Base-by-base conservation (phyloP, 2,797 vertebrate genomes). In the Gallirallus australis region DNA sequence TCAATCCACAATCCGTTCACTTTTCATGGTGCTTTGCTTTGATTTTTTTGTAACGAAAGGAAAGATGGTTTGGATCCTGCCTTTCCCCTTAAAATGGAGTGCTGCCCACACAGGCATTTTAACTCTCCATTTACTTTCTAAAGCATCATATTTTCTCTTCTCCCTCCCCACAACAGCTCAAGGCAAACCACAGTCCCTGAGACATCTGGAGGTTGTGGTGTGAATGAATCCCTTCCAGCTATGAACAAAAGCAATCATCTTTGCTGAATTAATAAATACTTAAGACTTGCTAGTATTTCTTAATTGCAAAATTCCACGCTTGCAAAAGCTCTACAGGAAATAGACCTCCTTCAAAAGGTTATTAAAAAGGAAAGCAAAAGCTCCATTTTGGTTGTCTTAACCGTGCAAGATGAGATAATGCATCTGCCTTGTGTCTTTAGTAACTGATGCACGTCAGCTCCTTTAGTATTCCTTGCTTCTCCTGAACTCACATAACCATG, bases 211-310 rank as follows among this genome's bases (percentile, higher is more conserved):
- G 28, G 23, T 14, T 86, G 90, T 82, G 81, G 66, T 77, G 16
- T 86, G 52, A 85, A 52, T 15, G 8, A 47, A 81, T 69, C 86
- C 66, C 42, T 82, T 93, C 88, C 81, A 94, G 66, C 59, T 69
- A 77, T 0, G 17, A 96, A 82, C 40, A 82, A 91, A 84, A 85
- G 64, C 53, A 66, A 85, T 68, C 68, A 64, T 66, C 83, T 87
- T 68, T 93, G 54, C 68, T 61, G 68, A 92, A 94, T 71, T 92
- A 71, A 85, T 82, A 93, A 88, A 92, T 66, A 78, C 78, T 93
- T 85, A 40, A 64, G 68, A 81, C 60, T 61, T 81, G 28, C 82
- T 64, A 91, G 52, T 53, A 87, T 75, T 93, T 78, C 87, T 93
- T 87, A 71, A 92, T 71, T 87, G 75, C 71, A 91, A 84, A 92